Conservation (phyloP, 2,888 invertebrate genomes). For the Amphiduros pacificus region DNA sequence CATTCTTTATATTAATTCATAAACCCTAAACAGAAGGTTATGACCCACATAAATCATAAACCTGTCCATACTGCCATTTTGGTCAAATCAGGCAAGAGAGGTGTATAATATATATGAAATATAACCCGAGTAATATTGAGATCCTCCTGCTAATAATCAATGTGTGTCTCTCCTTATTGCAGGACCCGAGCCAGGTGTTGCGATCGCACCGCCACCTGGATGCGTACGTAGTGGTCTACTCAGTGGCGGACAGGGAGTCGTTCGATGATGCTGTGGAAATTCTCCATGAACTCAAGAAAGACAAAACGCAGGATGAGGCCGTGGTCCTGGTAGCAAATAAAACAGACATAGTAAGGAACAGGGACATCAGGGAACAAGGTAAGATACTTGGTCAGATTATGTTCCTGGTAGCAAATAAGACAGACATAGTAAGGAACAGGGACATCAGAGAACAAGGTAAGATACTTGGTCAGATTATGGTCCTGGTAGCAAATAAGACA, state of each 20-base stretch:
- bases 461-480: too few relatives aligned
- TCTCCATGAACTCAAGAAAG: constrained; percentile 81
- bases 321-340: constrained; percentile 94
- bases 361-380: constrained; percentile 83
- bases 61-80: too few relatives aligned
- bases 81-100: too few relatives aligned
- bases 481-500: too few relatives aligned
- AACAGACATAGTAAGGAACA: constrained; percentile 83
- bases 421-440: too few relatives aligned
- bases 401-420: not conserved
- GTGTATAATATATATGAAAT: too few relatives aligned
- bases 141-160: not conserved
- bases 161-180: not conserved
- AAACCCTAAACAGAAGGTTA: too few relatives aligned
- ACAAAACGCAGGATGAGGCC: constrained; percentile 74
- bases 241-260: constrained; percentile 80
- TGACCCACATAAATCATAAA: too few relatives aligned
- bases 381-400: constrained; percentile 46
- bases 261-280: constrained; percentile 83
- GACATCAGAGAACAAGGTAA: too few relatives aligned
- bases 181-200: constrained; percentile 4
- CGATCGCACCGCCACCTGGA: constrained; percentile 63
- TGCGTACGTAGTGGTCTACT: constrained; percentile 89
- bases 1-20: too few relatives aligned
- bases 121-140: not conserved